A percentile compares a stretch with the other conserved stretches of the same genome.
Evolutionary conservation across 2,797 vertebrate species (phyloP).

Genomic region (Salmo trutta): DNA sequence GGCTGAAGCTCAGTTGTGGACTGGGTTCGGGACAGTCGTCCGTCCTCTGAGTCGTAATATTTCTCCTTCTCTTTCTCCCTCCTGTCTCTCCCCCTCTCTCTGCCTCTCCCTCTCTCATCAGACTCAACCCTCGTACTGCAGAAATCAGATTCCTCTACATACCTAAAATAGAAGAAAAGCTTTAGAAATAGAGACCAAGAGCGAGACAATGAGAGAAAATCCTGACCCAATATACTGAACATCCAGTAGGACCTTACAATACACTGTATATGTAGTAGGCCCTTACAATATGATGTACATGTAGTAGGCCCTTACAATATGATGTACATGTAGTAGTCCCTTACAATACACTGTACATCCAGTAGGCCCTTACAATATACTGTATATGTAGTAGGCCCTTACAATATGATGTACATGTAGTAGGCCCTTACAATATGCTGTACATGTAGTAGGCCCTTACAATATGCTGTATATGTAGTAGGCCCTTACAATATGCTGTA

Average conservation of each 20-base stretch:
- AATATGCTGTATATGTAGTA: too few relatives aligned
- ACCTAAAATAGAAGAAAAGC: conserved; percentile 37
- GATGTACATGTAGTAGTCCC: neutral
- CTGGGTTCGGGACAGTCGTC: conserved; percentile 56
- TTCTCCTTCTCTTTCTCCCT: conserved; percentile 63
- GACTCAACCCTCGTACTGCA: conserved; percentile 51
- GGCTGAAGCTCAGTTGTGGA: conserved; percentile 55
- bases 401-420: too few relatives aligned
- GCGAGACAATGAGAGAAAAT: too few relatives aligned
- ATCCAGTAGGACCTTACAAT: too few relatives aligned
- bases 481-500: too few relatives aligned
- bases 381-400: too few relatives aligned
- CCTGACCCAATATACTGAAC: too few relatives aligned
- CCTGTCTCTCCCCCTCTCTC: conserved; percentile 72
- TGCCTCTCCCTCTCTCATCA: conserved; percentile 70
- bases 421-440: too few relatives aligned
- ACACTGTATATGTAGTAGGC: neutral
- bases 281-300: neutral
- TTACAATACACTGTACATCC: neutral
- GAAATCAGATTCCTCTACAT: conserved; percentile 53
- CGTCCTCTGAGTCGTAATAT: conserved; percentile 61
- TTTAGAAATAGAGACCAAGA: neutral
- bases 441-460: too few relatives aligned
- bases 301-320: too few relatives aligned
- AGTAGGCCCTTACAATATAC: too few relatives aligned